Base-by-base conservation (phyloP, 92 coral and sea anemone genomes). In the Plumapathes pennacea region DNA sequence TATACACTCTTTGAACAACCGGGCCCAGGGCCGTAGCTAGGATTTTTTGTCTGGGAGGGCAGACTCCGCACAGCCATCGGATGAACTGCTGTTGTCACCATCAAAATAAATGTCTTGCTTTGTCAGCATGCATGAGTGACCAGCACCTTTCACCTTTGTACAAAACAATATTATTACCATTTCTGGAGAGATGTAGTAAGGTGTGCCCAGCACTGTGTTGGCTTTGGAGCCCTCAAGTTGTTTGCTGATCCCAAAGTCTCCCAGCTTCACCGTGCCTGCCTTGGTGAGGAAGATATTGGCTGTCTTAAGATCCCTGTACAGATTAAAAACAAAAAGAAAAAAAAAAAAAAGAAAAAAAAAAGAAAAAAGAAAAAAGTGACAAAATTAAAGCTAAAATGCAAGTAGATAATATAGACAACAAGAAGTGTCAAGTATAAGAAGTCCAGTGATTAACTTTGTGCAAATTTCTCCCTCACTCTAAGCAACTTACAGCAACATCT, bases 181-280 rank as follows among this genome's bases (percentile, higher is more conserved):
- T 71, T 94, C 99, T 42, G 99, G 99, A 1, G 99, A 94, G 49
- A 94, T 94, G 50, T 94, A 94, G 60, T 94, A 94, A 4, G 99
- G 99, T 15, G 99, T 94, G 33, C 99, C 99, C 28, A 94, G 76
- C 8, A 94, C 99, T 1, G 99, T 94, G 82, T 94, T 94, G 62
- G 96, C 96, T 33, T 85, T 94, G 15, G 99, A 89, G 4, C 91
- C 96, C 44, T 90, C 99, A 4, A 94, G 92, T 45, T 94, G 99
- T 40, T 94, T 94, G 44, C 99, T 94, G 71, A 94, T 94, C 7
- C 99, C 99, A 77, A 94, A 94, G 61, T 94, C 99, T 46, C 99
- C 99, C 17, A 94, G 77, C 56, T 94, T 94, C 20, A 94, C 99
- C 15, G 81, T 90, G n/a, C 95, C 81, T 13, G 88, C 99, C 80